phyloP scores from a whole-genome alignment of 2,113 vertebrate species.

The Sylvietta virens region DNA sequence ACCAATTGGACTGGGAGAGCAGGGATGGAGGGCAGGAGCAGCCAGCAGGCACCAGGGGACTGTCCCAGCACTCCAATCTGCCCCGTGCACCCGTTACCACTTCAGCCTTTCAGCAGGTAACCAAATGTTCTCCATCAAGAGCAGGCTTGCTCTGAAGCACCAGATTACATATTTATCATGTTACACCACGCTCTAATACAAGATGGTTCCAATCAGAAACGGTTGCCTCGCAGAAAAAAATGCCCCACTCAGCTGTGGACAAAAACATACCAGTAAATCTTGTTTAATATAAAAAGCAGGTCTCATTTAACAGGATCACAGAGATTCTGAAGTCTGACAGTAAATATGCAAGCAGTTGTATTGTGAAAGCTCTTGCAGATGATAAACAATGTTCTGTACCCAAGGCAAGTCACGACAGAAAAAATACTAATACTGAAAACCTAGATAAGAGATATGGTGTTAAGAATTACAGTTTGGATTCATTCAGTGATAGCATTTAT shows the following conservation, averaged over 20 bases:
- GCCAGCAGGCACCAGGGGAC: neutral
- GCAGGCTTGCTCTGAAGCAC: neutral
- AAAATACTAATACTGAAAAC: neutral
- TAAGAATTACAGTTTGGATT: neutral
- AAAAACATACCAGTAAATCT: neutral
- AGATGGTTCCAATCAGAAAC: neutral
- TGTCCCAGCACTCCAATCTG: neutral
- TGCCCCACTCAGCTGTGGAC: neutral
- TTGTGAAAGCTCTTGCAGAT: neutral
- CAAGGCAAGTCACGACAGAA: neutral
- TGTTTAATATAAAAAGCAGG: neutral
- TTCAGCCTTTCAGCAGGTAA: neutral
- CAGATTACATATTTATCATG: neutral
- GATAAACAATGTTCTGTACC: neutral
- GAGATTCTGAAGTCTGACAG: neutral
- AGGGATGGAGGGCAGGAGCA: neutral
- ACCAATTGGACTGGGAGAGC: rapidly evolving
- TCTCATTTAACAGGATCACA: neutral
- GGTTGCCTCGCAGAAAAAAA: neutral
- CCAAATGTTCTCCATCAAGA: neutral
- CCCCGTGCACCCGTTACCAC: neutral
- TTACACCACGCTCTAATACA: neutral
- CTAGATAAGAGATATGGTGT: neutral
- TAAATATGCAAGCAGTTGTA: neutral
- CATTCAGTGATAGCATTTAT: neutral